Percentiles rank a stretch among this genome's conserved stretches.
phyloP scores from a whole-genome alignment of 1,140 invertebrate genomes.

The Cotesia chilonis region DNA sequence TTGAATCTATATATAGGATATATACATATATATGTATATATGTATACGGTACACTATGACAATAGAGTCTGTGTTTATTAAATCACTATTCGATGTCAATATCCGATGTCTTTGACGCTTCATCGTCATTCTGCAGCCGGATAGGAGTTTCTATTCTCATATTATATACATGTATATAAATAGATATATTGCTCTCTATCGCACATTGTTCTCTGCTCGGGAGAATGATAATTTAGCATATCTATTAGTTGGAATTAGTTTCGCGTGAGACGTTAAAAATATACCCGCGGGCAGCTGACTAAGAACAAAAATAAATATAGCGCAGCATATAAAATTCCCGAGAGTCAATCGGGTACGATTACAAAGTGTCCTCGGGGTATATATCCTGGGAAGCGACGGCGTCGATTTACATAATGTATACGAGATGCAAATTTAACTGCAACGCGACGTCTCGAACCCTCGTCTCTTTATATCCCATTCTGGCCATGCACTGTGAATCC shows the following conservation, averaged over 20 bases:
- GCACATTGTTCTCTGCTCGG: no score
- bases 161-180: neutral
- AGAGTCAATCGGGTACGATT: conserved; percentile 33
- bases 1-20: conserved; percentile 18
- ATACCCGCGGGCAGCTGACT: neutral
- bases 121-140: neutral
- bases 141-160: neutral
- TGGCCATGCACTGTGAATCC: neutral
- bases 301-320: conserved; percentile 15
- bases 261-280: neutral
- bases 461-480: conserved; percentile 2
- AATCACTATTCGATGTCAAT: conserved; percentile 9
- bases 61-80: neutral
- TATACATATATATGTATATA: no score
- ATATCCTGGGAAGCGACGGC: conserved; percentile 11
- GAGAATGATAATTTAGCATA: no score
- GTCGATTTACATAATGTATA: conserved; percentile 49
- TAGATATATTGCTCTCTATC: no score
- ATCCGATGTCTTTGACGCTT: conserved; percentile 6
- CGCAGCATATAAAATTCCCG: neutral
- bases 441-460: conserved; percentile 11
- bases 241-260: conserved; percentile 9
- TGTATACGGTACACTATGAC: neutral
- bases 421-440: conserved; percentile 49
- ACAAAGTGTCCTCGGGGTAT: conserved; percentile 26